These are phyloP conservation scores for Kuschelorhynchus macadamiae DNA, from an alignment of 2,888 invertebrate species.

Conservation along the genomic window DNA sequence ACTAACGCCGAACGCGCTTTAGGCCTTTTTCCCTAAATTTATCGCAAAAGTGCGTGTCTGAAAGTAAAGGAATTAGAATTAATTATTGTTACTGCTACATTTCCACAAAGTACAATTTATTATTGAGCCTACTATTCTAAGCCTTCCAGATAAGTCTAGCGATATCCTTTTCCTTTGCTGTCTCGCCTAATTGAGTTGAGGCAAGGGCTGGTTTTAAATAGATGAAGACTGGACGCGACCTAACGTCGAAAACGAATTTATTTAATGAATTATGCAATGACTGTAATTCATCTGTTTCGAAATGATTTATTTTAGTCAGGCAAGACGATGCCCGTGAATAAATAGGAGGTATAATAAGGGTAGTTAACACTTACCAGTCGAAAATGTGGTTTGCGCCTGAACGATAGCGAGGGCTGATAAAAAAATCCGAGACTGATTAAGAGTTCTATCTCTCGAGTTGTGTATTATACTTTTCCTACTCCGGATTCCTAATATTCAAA, in stretches of 20 bases:
- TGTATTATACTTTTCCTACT: too few species aligned
- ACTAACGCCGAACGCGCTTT: too few species aligned
- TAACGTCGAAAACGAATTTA: slow-evolving; percentile 21
- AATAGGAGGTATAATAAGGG: too few species aligned
- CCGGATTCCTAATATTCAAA: too few species aligned
- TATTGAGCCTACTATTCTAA: slow-evolving; percentile 38
- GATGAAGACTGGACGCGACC: slow-evolving; percentile 23
- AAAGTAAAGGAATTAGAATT: slow-evolving; percentile 43
- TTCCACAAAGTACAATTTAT: slow-evolving; percentile 45
- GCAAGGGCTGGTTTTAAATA: slow-evolving; percentile 31
- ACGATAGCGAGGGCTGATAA: too few species aligned
- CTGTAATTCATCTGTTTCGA: too few species aligned
- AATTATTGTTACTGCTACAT: slow-evolving; percentile 47
- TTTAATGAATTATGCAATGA: slow-evolving; percentile 23
- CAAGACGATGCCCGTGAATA: too few species aligned
- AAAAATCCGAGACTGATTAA: too few species aligned
- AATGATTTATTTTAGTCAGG: too few species aligned
- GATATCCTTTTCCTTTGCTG: slow-evolving; percentile 38
- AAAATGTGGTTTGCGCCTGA: too few species aligned
- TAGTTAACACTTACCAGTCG: too few species aligned
- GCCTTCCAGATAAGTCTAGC: slow-evolving; percentile 34
- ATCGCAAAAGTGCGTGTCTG: slow-evolving; percentile 28
- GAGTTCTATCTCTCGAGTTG: too few species aligned
- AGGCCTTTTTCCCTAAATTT: neutral
- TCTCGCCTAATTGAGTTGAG: slow-evolving; percentile 34